Evolutionary conservation across 2,113 vertebrate species (phyloP).

Genomic region (Jacana jacana): DNA sequence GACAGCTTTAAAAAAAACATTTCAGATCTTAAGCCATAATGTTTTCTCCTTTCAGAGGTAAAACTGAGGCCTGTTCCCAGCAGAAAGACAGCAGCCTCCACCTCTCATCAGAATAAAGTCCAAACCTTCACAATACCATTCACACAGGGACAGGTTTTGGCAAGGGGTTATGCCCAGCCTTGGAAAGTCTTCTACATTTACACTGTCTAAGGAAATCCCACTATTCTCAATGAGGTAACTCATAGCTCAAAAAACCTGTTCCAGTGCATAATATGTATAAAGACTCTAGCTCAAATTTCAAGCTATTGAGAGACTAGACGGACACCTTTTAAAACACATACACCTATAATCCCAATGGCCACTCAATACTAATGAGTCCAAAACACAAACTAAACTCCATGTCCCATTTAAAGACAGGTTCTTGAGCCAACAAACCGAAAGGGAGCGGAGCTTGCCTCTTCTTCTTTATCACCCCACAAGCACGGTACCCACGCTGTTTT

Average conservation of each 20-base stretch:
- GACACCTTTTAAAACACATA: background rate
- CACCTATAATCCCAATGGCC: background rate
- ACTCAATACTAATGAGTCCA: background rate
- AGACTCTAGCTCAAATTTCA: background rate
- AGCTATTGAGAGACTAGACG: accelerated
- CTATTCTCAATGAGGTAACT: background rate
- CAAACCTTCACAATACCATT: background rate
- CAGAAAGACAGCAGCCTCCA: accelerated
- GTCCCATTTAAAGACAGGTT: background rate
- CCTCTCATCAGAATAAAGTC: background rate
- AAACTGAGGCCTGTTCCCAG: background rate
- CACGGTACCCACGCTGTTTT: background rate
- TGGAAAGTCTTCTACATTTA: background rate
- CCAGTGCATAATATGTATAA: accelerated
- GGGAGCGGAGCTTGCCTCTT: background rate
- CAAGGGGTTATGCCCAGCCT: background rate
- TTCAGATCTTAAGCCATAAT: background rate
- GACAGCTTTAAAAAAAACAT: background rate
- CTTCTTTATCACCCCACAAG: background rate
- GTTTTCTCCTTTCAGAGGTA: background rate
- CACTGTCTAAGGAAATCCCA: background rate
- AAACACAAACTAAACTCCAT: background rate
- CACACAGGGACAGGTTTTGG: background rate
- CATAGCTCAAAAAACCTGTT: background rate
- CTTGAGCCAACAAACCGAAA: background rate